phyloP scores from a whole-genome alignment of 2,113 vertebrate species.

The Nesogale talazaci region DNA sequence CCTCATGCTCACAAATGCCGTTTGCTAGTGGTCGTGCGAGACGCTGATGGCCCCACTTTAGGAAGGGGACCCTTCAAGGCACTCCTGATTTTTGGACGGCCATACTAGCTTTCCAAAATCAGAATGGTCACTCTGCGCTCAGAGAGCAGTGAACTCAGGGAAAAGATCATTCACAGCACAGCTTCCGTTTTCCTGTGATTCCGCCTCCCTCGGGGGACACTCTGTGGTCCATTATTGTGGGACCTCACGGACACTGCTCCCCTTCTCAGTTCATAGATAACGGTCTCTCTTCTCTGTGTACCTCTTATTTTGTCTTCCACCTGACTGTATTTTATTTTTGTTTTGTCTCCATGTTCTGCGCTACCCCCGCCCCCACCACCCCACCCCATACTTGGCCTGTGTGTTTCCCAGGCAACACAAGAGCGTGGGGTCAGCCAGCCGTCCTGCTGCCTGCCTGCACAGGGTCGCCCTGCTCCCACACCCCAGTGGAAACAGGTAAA shows the following conservation, averaged over 20 bases:
- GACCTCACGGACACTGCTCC: constrained; percentile 69
- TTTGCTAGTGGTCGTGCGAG: neutral
- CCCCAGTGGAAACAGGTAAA: constrained; percentile 99
- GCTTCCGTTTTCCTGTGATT: neutral
- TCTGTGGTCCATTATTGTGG: constrained; percentile 62
- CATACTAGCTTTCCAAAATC: constrained; percentile 13
- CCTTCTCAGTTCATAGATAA: constrained; percentile 47
- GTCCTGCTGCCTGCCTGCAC: constrained; percentile 87
- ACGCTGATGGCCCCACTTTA: neutral
- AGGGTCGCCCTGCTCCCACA: constrained; percentile 87
- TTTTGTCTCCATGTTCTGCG: constrained; percentile 81
- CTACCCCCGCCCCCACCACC: neutral
- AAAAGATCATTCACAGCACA: constrained; percentile 11
- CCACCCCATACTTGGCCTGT: constrained; percentile 75
- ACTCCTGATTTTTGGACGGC: neutral
- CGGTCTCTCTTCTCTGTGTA: constrained; percentile 68
- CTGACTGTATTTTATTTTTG: constrained; percentile 79
- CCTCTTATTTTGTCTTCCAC: constrained; percentile 63
- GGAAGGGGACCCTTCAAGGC: neutral
- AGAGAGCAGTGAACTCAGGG: neutral
- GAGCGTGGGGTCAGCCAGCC: constrained; percentile 88
- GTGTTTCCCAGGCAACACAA: constrained; percentile 89
- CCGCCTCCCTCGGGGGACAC: neutral
- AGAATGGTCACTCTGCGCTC: constrained; percentile 37
- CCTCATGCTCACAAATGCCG: neutral